Evolutionary conservation across 2,113 vertebrate genomes (phyloP).

Genomic region (Empidonax traillii): DNA sequence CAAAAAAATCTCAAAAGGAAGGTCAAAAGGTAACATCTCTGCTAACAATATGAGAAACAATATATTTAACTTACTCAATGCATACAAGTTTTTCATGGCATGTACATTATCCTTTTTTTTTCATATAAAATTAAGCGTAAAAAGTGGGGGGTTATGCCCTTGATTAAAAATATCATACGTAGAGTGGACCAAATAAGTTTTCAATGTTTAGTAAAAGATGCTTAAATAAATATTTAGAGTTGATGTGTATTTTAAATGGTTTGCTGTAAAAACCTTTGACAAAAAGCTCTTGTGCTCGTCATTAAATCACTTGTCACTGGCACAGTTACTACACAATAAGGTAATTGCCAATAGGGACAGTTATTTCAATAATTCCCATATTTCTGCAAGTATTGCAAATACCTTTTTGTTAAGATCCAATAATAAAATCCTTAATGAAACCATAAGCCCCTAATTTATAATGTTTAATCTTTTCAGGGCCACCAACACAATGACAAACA

Average conservation of each 20-base stretch:
- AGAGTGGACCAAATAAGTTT: neutral
- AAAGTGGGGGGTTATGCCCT: neutral
- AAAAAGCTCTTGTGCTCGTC: neutral
- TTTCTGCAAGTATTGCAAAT: neutral
- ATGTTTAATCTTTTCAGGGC: neutral
- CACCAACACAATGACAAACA: neutral
- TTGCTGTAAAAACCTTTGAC: neutral
- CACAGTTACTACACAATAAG: neutral
- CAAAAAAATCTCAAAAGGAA: constrained; percentile 72
- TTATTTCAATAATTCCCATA: neutral
- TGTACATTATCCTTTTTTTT: constrained; percentile 1
- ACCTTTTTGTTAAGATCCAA: neutral
- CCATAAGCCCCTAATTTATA: neutral
- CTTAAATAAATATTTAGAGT: neutral
- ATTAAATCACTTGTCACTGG: neutral
- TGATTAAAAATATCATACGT: neutral
- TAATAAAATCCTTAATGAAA: neutral
- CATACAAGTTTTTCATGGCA: constrained; percentile 29
- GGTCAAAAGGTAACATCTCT: constrained; percentile 73
- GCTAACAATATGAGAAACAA: constrained; percentile 72
- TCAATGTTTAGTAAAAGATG: neutral
- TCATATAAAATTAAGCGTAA: neutral
- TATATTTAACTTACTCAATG: constrained; percentile 72
- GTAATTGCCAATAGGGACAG: neutral
- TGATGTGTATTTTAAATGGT: neutral